Evolutionary conservation across 2,797 vertebrate species (phyloP).

Genomic region (Channa striata): DNA sequence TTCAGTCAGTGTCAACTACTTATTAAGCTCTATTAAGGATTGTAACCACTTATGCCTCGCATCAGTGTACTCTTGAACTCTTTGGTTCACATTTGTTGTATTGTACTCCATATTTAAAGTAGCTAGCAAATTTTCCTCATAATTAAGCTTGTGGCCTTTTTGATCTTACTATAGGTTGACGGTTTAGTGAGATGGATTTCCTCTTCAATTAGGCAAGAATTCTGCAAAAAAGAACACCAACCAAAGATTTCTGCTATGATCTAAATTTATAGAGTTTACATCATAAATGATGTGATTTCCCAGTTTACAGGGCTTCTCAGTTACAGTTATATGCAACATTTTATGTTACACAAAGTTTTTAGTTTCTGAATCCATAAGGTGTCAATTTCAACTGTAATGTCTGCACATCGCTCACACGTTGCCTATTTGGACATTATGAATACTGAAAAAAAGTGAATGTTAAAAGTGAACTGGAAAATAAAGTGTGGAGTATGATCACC

Average conservation of each 20-base stretch:
- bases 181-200: slow-evolving; percentile 39
- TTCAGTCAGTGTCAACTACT: slow-evolving; percentile 41
- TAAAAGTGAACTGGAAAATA: slow-evolving; percentile 68
- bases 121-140: slow-evolving; percentile 46
- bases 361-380: slow-evolving; percentile 23
- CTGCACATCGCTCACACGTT: slow-evolving; percentile 76
- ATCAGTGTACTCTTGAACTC: slow-evolving; percentile 26
- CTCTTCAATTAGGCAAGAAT: slow-evolving; percentile 46
- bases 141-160: slow-evolving; percentile 76
- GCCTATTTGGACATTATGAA: slow-evolving; percentile 75
- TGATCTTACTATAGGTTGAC: slow-evolving; percentile 47
- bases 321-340: slow-evolving; percentile 8
- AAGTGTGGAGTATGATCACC: slow-evolving; percentile 43
- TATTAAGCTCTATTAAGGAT: slow-evolving; percentile 49
- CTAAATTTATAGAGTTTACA: slow-evolving; percentile 39
- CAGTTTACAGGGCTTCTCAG: slow-evolving; percentile 21
- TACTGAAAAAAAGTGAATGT: slow-evolving; percentile 65
- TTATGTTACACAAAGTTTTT: slow-evolving; percentile 32
- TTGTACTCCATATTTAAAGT: slow-evolving; percentile 49
- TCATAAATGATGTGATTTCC: slow-evolving; percentile 7
- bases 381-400: slow-evolving; percentile 46
- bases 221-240: slow-evolving; percentile 41
- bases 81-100: slow-evolving; percentile 46
- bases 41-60: slow-evolving; percentile 77
- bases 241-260: slow-evolving; percentile 64